phyloP scores from a whole-genome alignment of 1,140 invertebrate species.

The Gerris buenoi region DNA sequence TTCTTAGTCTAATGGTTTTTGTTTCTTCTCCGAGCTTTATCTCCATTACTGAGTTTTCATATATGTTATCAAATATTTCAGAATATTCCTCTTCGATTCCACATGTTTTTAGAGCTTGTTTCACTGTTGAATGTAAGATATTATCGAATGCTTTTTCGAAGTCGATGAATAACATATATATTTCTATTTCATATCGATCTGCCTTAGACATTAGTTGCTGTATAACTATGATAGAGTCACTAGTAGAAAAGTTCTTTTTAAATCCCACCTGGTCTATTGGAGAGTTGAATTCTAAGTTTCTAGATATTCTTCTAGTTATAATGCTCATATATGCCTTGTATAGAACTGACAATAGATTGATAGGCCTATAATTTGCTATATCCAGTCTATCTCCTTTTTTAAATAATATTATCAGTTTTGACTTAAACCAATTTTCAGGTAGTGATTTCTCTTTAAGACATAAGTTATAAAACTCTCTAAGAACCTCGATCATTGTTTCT shows the following conservation, averaged over 20 bases:
- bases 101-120: not conserved
- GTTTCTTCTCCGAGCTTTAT: too few species aligned
- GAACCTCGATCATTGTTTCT: constrained; percentile 7
- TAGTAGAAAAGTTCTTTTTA: constrained; percentile 6
- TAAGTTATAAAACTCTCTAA: constrained; percentile 13
- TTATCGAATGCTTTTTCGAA: not conserved
- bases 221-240: not conserved
- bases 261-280: constrained; percentile 8
- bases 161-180: not conserved
- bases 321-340: constrained; percentile 17
- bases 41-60: too few species aligned
- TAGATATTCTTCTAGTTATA: constrained; percentile 12
- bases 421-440: constrained; percentile 17
- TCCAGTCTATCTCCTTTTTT: constrained; percentile 12
- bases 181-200: not conserved
- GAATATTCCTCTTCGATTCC: not conserved
- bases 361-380: constrained; percentile 14
- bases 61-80: too few species aligned
- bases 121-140: not conserved
- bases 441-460: constrained; percentile 15
- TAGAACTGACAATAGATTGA: constrained; percentile 12
- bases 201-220: not conserved
- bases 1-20: too few species aligned
- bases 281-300: constrained; percentile 4
- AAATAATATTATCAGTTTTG: constrained; percentile 12